A percentile compares a stretch with the other conserved stretches of the same genome.
These are phyloP conservation scores for Eurytoma adleriae DNA, from an alignment of 2,888 invertebrate species.

Conservation along the genomic window DNA sequence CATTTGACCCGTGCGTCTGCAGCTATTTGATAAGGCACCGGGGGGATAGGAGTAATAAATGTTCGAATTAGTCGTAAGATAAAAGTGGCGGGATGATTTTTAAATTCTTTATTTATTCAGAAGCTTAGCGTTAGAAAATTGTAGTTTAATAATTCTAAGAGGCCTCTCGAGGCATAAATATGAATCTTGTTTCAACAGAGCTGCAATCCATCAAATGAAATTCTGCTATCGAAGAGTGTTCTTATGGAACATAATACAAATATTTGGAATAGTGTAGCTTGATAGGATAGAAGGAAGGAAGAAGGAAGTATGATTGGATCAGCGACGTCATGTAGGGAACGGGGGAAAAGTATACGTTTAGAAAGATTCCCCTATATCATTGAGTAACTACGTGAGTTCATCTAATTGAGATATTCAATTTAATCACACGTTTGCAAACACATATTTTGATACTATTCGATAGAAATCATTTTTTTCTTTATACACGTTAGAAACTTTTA, in stretches of 20 bases:
- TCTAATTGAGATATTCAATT: conserved; percentile 12
- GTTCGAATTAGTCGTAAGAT: too few relatives aligned
- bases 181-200: neutral
- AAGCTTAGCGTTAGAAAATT: too few relatives aligned
- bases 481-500: too few relatives aligned
- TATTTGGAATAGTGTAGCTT: conserved; percentile 5
- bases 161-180: neutral
- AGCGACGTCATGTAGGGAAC: neutral
- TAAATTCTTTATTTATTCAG: too few relatives aligned
- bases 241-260: conserved; percentile 8
- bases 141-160: too few relatives aligned
- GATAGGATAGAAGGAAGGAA: neutral
- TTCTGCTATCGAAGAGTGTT: neutral
- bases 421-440: conserved; percentile 7
- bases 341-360: neutral
- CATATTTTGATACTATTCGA: neutral
- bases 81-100: too few relatives aligned
- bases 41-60: too few relatives aligned
- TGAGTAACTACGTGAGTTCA: neutral
- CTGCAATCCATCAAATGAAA: conserved; percentile 1
- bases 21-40: too few relatives aligned
- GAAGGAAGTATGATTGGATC: conserved; percentile 22
- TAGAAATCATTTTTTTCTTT: too few relatives aligned
- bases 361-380: neutral
- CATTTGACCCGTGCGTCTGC: too few relatives aligned